Evolutionary conservation across 2,888 invertebrate species (phyloP).

Genomic region (Zeuzera pyrina): DNA sequence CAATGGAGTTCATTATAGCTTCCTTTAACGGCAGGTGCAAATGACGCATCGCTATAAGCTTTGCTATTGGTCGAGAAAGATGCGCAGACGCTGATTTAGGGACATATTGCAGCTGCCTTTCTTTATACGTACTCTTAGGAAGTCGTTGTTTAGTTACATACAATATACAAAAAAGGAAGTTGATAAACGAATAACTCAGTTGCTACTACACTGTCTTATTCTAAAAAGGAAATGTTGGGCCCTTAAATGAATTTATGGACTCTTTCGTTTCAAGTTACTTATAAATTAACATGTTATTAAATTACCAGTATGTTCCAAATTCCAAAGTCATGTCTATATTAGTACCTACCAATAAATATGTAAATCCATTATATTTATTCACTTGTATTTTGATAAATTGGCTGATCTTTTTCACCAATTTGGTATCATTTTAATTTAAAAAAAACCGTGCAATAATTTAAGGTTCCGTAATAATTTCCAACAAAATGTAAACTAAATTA

Average conservation of each 20-base stretch:
- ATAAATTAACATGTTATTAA: too few species aligned
- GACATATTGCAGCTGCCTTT: conserved; percentile 43
- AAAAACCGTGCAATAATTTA: not conserved
- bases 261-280: too few species aligned
- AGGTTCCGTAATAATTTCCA: not conserved
- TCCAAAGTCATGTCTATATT: too few species aligned
- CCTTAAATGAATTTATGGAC: too few species aligned
- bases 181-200: conserved; percentile 13
- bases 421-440: too few species aligned
- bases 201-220: conserved; percentile 5
- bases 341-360: too few species aligned
- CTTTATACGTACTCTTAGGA: conserved; percentile 32
- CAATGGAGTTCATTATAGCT: conserved; percentile 21
- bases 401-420: too few species aligned
- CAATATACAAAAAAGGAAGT: conserved; percentile 37
- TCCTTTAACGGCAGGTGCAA: conserved; percentile 60
- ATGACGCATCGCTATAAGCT: conserved; percentile 25
- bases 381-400: too few species aligned
- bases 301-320: too few species aligned
- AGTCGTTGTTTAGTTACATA: conserved; percentile 45
- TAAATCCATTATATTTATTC: too few species aligned
- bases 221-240: conserved; percentile 6
- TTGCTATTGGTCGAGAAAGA: conserved; percentile 33
- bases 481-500: not conserved
- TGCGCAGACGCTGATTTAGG: conserved; percentile 50